Evolutionary conservation across 2,888 invertebrate species (phyloP).

Genomic region (Monoplex corrugatus): DNA sequence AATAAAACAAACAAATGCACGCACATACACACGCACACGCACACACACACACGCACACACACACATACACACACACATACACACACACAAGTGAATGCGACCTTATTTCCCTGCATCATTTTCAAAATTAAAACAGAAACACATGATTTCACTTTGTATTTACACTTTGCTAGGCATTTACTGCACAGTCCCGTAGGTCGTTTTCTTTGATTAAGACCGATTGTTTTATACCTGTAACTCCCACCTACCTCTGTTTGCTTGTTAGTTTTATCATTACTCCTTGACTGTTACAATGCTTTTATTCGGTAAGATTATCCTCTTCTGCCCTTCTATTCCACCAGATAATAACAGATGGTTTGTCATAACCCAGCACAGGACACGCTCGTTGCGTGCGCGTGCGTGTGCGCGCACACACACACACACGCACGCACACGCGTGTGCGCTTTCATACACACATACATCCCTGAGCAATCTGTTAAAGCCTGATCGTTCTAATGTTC

Average conservation of each 20-base stretch:
- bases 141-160: too few relatives aligned
- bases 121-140: too few relatives aligned
- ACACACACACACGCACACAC: neutral
- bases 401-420: neutral
- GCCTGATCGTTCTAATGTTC: too few relatives aligned
- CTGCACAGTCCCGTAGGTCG: neutral
- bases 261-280: too few relatives aligned
- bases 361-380: too few relatives aligned
- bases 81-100: neutral
- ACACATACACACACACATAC: neutral
- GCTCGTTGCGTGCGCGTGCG: neutral
- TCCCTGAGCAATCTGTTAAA: neutral
- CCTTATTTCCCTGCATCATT: too few relatives aligned
- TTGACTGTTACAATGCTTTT: too few relatives aligned
- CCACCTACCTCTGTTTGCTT: neutral
- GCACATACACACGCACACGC: neutral
- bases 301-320: too few relatives aligned
- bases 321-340: too few relatives aligned
- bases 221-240: neutral
- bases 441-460: neutral
- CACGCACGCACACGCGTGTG: neutral
- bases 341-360: too few relatives aligned
- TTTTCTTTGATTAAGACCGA: too few relatives aligned
- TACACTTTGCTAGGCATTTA: neutral
- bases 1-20: neutral